Evolutionary conservation across 2,888 invertebrate genomes (phyloP).

Genomic region (Microctonus brassicae): DNA sequence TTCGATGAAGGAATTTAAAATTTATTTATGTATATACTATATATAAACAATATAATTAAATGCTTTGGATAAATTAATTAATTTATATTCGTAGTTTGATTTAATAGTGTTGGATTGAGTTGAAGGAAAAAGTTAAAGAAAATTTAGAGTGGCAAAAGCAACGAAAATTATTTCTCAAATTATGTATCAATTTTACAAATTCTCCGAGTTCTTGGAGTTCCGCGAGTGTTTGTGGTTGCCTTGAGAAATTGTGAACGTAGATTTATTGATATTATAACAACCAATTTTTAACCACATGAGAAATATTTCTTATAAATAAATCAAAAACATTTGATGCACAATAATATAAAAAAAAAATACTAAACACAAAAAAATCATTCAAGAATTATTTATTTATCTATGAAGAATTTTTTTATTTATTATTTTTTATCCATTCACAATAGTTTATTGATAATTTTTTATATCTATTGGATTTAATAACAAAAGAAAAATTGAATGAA

Average conservation of each 20-base stretch:
- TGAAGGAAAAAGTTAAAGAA: no score
- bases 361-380: no score
- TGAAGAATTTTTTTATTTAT: no score
- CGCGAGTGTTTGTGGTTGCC: constrained; percentile 32
- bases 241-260: constrained; percentile 9
- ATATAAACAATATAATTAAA: no score
- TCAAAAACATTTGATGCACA: background rate
- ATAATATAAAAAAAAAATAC: background rate
- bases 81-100: background rate
- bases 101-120: no score
- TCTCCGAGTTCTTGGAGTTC: constrained; percentile 30
- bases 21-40: no score
- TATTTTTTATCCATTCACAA: no score
- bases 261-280: background rate
- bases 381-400: no score
- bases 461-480: background rate
- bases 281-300: background rate
- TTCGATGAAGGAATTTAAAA: no score
- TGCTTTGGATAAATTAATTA: background rate
- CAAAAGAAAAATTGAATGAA: background rate
- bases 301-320: background rate
- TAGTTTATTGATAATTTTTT: background rate
- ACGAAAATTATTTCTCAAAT: background rate
- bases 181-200: constrained; percentile 15
- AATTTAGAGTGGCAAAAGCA: background rate